phyloP scores from a whole-genome alignment of 2,113 vertebrate species.

The Rafetus swinhoei region DNA sequence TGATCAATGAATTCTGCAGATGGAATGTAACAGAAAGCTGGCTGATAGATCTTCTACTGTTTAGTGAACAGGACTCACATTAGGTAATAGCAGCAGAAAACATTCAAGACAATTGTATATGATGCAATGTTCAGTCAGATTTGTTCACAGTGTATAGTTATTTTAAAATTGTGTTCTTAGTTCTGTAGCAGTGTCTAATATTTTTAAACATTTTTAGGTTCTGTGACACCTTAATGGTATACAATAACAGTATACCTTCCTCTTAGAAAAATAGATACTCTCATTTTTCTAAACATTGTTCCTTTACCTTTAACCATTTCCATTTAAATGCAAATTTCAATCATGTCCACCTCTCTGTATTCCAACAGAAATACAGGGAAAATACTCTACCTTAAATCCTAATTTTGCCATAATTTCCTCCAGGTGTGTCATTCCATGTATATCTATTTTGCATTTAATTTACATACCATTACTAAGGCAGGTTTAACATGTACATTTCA shows the following conservation, averaged over 20 bases:
- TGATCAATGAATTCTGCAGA: slow-evolving; percentile 51
- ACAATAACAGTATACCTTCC: slow-evolving; percentile 78
- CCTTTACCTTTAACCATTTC: slow-evolving; percentile 84
- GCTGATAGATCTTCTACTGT: slow-evolving; percentile 63
- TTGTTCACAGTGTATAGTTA: slow-evolving; percentile 62
- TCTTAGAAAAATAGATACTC: slow-evolving; percentile 85
- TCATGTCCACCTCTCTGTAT: slow-evolving; percentile 80
- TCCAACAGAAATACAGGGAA: slow-evolving; percentile 53
- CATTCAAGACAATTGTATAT: slow-evolving; percentile 67
- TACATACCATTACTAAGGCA: slow-evolving; percentile 23
- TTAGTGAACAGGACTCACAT: slow-evolving; percentile 64
- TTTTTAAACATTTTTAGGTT: slow-evolving; percentile 83
- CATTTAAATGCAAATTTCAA: slow-evolving; percentile 88
- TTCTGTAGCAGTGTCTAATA: slow-evolving; percentile 73
- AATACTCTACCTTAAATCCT: slow-evolving; percentile 74
- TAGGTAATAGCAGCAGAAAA: slow-evolving; percentile 63
- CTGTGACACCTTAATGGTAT: slow-evolving; percentile 81
- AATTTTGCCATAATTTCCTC: slow-evolving; percentile 66
- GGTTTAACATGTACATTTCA: slow-evolving; percentile 56
- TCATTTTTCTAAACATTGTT: slow-evolving; percentile 84
- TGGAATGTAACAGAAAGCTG: slow-evolving; percentile 60
- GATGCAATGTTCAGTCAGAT: slow-evolving; percentile 62
- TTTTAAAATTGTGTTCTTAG: slow-evolving; percentile 74
- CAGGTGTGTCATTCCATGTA: slow-evolving; percentile 39
- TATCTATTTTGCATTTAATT: slow-evolving; percentile 54